phyloP scores from a whole-genome alignment of 2,888 invertebrate species.

The Cheilosia vulpina region DNA sequence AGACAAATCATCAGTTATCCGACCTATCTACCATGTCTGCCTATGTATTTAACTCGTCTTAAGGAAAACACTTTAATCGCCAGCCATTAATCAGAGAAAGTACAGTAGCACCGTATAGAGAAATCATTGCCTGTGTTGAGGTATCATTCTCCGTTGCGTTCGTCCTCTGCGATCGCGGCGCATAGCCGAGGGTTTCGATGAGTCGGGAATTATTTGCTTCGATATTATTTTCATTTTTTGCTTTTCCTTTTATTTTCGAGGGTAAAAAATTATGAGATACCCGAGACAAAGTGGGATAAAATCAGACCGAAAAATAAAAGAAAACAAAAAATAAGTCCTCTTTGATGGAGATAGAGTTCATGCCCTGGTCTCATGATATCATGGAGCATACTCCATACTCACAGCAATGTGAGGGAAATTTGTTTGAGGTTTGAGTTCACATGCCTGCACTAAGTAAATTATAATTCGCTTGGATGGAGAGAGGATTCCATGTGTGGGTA shows the following conservation, averaged over 20 bases:
- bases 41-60: constrained; percentile 49
- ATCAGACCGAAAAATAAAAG: constrained; percentile 1
- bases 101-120: constrained; percentile 30
- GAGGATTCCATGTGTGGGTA: neutral
- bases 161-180: neutral
- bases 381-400: neutral
- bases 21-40: constrained; percentile 12
- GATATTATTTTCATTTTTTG: neutral
- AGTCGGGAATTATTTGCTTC: constrained; percentile 1
- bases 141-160: constrained; percentile 21
- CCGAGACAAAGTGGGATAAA: neutral
- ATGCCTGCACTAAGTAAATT: constrained; percentile 11
- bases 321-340: neutral
- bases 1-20: constrained; percentile 33
- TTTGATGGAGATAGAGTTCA: constrained; percentile 13
- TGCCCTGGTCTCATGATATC: constrained; percentile 18
- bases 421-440: neutral
- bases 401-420: neutral
- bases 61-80: constrained; percentile 50
- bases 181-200: constrained; percentile 17
- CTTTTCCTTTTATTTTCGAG: neutral
- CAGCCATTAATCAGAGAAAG: constrained; percentile 64
- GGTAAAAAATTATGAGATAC: neutral
- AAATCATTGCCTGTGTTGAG: constrained; percentile 14
- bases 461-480: constrained; percentile 3